Evolutionary conservation across 2,797 vertebrate species (phyloP).

Genomic region (Crenuchus spilurus): DNA sequence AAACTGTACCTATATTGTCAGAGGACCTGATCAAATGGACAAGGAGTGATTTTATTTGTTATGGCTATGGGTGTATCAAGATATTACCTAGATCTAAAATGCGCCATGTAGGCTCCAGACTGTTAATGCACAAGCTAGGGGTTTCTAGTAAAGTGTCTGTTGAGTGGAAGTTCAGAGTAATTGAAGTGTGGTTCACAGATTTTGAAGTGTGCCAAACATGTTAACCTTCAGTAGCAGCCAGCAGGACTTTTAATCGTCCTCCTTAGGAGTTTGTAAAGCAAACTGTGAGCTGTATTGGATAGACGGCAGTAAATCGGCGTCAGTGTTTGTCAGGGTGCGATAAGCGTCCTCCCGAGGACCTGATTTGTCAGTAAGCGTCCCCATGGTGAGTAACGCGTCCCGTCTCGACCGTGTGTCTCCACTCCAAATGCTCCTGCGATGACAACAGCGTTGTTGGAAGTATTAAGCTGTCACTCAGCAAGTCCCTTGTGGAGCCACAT

Average conservation of each 20-base stretch:
- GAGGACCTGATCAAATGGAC: too few species aligned
- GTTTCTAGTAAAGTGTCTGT: too few species aligned
- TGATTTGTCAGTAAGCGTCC: constrained; percentile 49
- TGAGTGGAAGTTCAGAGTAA: background rate
- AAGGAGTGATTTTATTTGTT: too few species aligned
- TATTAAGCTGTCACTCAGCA: constrained; percentile 59
- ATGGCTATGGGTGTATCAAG: too few species aligned
- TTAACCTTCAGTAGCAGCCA: background rate
- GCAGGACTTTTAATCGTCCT: background rate
- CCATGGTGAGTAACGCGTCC: constrained; percentile 34
- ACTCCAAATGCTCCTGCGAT: constrained; percentile 30
- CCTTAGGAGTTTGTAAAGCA: constrained; percentile 15
- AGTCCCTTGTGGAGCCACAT: constrained; percentile 46
- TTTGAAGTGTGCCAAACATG: background rate
- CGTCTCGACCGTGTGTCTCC: constrained; percentile 35
- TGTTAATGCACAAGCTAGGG: too few species aligned
- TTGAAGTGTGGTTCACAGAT: background rate
- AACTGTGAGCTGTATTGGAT: background rate
- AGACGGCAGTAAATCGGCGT: constrained; percentile 48
- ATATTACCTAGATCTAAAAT: too few species aligned
- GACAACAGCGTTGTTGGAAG: constrained; percentile 50
- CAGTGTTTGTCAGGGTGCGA: constrained; percentile 38
- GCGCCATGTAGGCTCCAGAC: too few species aligned
- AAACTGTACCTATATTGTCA: too few species aligned
- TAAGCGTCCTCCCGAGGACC: constrained; percentile 43